Base-by-base conservation (phyloP, 2,113 vertebrate genomes). In the Acinonyx jubatus region DNA sequence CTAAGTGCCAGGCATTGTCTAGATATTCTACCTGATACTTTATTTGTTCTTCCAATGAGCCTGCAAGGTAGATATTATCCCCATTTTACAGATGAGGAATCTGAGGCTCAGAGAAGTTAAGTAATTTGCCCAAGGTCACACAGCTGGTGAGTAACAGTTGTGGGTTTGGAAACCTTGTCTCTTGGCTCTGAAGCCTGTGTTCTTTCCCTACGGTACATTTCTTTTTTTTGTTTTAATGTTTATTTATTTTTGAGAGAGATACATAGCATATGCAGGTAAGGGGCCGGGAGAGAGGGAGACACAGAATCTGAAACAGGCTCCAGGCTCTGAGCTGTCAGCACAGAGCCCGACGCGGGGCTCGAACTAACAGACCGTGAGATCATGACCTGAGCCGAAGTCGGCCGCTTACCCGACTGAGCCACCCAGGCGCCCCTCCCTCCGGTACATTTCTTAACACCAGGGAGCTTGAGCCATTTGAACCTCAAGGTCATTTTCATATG, bases 61-160 rank as follows among this genome's bases (percentile, higher is more conserved):
- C 61, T 71, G 4, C 57, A 89, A 9, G 6, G 52, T 66, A 85
- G 85, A 33, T 29, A 66, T 38, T 57, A 48, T 57, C 19, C 9
- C 14, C 52, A 38, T 41, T 94, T 91, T 91, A 52, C 41, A 93
- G 31, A 86, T 80, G 65, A 96, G 69, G 83, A 80, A 50, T 79
- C 89, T 85, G 96, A 87, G 29, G n/a, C 55, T 89, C 76, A 88
- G 69, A 96, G 76, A 90, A 71, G 80, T 92, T 91, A 88, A 84
- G 29, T 94, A 57, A 83, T 66, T 95, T 82, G 4, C n/a, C 80
- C 63, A 83, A 65, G 69, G 74, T 90, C 68, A 94, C 69, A 82
- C 33, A 88, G 83, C 73, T 61, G 65, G 18, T 83, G 52, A 91
- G 68, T 73, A 33, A 25, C 8, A 21, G 79, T 36, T 52, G 33